Conservation (phyloP, 2,888 invertebrate genomes). For the Taenaris catops region DNA sequence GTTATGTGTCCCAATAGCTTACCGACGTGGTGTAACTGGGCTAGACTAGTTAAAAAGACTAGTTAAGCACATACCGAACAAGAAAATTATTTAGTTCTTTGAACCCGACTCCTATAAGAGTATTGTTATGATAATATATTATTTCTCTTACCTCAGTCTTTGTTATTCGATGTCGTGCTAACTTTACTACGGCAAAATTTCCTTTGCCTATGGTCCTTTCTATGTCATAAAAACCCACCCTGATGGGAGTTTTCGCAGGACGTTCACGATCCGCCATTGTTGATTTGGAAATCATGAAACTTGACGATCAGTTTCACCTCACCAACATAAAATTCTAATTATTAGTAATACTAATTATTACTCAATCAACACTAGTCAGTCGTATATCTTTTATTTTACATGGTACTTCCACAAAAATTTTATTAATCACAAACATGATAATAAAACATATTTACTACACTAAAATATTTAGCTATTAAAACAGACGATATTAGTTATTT, state of each 20-base stretch:
- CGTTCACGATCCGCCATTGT: slow-evolving; percentile 80
- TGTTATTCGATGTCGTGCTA: slow-evolving; percentile 98
- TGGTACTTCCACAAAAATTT: slow-evolving; percentile 14
- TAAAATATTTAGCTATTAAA: slow-evolving; percentile 25
- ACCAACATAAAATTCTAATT: slow-evolving; percentile 26
- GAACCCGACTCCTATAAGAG: slow-evolving; percentile 11
- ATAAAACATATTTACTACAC: slow-evolving; percentile 10
- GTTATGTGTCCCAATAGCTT: too few relatives aligned
- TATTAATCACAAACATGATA: slow-evolving; percentile 12
- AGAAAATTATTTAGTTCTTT: slow-evolving; percentile 12
- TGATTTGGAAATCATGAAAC: slow-evolving; percentile 49
- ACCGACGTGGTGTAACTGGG: too few relatives aligned
- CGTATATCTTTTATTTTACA: slow-evolving; percentile 32
- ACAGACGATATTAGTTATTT: slow-evolving; percentile 23
- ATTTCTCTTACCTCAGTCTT: slow-evolving; percentile 98
- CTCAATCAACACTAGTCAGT: slow-evolving; percentile 28
- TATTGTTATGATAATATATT: too few relatives aligned
- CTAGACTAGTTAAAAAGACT: too few relatives aligned
- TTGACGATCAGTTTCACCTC: slow-evolving; percentile 43
- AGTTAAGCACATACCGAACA: too few relatives aligned
- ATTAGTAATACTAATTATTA: slow-evolving; percentile 31
- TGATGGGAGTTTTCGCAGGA: slow-evolving; percentile 85
- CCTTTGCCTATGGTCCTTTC: slow-evolving; percentile 99
- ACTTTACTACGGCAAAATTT: slow-evolving; percentile 99
- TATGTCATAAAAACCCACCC: slow-evolving; percentile 98